Evolutionary conservation across 2,113 vertebrate genomes (phyloP).

Genomic region (Talpa occidentalis): DNA sequence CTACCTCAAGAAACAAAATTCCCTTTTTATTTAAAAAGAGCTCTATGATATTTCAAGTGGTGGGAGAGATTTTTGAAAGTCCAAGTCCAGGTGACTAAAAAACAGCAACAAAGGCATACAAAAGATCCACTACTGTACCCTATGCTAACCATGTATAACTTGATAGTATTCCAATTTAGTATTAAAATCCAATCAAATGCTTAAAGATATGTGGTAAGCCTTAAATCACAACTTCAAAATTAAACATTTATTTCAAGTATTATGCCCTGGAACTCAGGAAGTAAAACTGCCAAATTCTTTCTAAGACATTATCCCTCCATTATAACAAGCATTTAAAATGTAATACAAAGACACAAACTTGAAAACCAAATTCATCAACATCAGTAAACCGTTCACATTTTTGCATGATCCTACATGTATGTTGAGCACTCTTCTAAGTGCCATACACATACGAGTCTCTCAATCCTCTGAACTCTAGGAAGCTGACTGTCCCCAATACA

Average conservation of each 20-base stretch:
- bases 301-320: neutral
- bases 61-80: neutral
- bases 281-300: neutral
- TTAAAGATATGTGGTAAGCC: neutral
- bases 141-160: neutral
- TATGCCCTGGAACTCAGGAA: neutral
- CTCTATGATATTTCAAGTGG: neutral
- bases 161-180: neutral
- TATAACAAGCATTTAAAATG: constrained; percentile 29
- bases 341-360: constrained; percentile 43
- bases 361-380: neutral
- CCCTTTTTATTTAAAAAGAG: constrained; percentile 6
- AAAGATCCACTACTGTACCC: neutral
- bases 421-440: neutral
- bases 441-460: neutral
- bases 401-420: neutral
- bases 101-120: neutral
- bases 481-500: neutral
- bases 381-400: neutral
- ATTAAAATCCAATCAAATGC: neutral
- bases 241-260: constrained; percentile 47
- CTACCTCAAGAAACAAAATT: neutral
- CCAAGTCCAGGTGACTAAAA: neutral
- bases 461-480: neutral
- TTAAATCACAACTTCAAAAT: neutral